Base-by-base conservation (phyloP, 2,888 invertebrate genomes). In the Rotaria macrura region DNA sequence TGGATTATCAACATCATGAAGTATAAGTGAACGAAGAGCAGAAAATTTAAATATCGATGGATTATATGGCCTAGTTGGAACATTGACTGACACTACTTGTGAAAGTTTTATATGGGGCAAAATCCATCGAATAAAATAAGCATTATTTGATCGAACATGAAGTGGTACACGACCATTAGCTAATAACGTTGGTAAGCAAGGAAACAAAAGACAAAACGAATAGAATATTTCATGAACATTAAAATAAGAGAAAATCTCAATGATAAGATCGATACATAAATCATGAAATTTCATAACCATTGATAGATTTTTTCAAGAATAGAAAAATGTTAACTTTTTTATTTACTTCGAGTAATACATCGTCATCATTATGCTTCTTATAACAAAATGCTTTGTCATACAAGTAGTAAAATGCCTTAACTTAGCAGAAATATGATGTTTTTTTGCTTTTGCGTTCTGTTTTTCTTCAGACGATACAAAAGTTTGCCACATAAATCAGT, bases 61-160 rank as follows among this genome's bases (percentile, higher is more conserved):
- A 65, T 65, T 65, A 34, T 65, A 65, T 29, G 65, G 65, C 17
- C 34, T 29, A n/a, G 65, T 34, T 34, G 65, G 65, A 9, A 65
- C 14, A 17, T 34, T 65, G 14, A 65, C 34, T 34, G 65, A 65
- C 29, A 34, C 14, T 17, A 65, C 65, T 65, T 65, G 65, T 34
- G 65, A 14, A 17, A 65, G 34, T 29, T 34, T 29, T 34, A 65
- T 65, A 65, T 65, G 65, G 12, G 65, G 65, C 17, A 65, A 65
- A 65, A 65, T 65, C 65, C 65, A 65, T 65, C 65, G 65, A 65
- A 65, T 34, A 65, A 65, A 65, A 65, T 65, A 65, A 34, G 65
- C 2, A 34, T 65, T 65, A 34, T 65, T 65, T 17, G 65, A 34
- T 29, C 65, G 65, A 65, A 65, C 34, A 65, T 65, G 65, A 4